Base-by-base conservation (phyloP, 1,140 invertebrate genomes). In the Anadara kagoshimensis region DNA sequence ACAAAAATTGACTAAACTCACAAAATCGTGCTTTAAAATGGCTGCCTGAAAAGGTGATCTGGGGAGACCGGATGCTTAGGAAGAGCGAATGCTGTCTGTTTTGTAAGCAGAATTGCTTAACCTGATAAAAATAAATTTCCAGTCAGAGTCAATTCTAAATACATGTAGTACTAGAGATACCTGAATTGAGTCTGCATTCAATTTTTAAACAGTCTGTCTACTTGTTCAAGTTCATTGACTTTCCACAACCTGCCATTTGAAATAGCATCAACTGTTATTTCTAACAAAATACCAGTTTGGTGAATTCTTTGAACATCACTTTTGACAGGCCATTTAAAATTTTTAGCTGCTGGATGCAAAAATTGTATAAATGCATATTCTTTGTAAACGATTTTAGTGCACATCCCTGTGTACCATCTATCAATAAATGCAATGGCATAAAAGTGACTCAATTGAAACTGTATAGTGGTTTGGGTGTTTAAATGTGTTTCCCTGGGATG, bases 211-310 rank as follows among this genome's bases (percentile, higher is more conserved):
- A 36, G 29, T 36, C 2, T 36, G 7, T 36, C 29, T 36, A 36
- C 29, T 36, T 36, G n/a, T 36, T 36, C 29, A 2, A 3, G 29
- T 36, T 36, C 29, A 36, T 36, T 36, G 7, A 36, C 29, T 36
- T 36, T 36, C n/a, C n/a, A 58, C 10, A 58, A 18, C 29, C 56
- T 58, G 14, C 26, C 56, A 58, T 41, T 58, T 41, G 56, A 41
- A 8, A 58, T 18, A 20, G 29, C 29, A n/a, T 59, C 57, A n/a
- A 43, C 36, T 20, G 29, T 16, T 0, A 59, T 18, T n/a, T 43
- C 29, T 7, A 14, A 59, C 10, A 59, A 1, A 0, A 59, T 5
- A 43, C 57, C 57, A 2, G 57, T 3, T 20, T n/a, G 0, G n/a
- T 59, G 57, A 1, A 59, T n/a, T 43, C 18, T 59, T 4, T n/a